These are phyloP conservation scores for Paramacrobiotus metropolitanus DNA, from an alignment of 1,140 invertebrate species.

Conservation along the genomic window DNA sequence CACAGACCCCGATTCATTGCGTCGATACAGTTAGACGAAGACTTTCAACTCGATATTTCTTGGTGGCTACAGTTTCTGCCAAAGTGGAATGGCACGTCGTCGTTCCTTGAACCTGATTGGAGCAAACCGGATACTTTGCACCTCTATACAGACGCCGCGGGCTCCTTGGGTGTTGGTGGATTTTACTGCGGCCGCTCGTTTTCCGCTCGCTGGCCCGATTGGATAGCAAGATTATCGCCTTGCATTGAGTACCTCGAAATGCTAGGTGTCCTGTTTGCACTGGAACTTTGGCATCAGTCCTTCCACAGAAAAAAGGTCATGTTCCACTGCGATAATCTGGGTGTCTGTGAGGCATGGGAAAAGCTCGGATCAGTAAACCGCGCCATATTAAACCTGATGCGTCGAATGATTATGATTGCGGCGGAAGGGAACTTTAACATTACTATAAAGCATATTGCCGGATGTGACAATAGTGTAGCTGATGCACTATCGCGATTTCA, in stretches of 20 bases:
- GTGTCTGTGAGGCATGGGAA: not conserved
- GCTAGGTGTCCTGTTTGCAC: not conserved
- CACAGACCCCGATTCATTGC: not conserved
- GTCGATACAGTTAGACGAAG: not conserved
- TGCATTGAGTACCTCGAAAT: not conserved
- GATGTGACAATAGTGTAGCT: not conserved
- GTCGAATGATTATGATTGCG: not conserved
- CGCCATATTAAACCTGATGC: not conserved
- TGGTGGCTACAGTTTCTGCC: not conserved
- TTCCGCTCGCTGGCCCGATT: not conserved
- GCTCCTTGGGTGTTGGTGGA: not conserved
- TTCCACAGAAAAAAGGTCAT: not conserved
- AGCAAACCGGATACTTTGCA: not conserved
- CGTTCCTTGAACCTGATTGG: not conserved
- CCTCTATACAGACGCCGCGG: not conserved
- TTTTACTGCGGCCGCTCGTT: not conserved
- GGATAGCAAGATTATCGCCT: not conserved
- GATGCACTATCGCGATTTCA: not conserved
- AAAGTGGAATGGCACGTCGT: not conserved
- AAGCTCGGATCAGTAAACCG: not conserved
- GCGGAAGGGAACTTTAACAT: not conserved
- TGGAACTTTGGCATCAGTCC: not conserved
- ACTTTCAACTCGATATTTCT: not conserved
- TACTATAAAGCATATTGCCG: not conserved
- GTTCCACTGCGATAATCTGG: not conserved